phyloP scores from a whole-genome alignment of 2,888 invertebrate species.

The Barypeithes pellucidus region DNA sequence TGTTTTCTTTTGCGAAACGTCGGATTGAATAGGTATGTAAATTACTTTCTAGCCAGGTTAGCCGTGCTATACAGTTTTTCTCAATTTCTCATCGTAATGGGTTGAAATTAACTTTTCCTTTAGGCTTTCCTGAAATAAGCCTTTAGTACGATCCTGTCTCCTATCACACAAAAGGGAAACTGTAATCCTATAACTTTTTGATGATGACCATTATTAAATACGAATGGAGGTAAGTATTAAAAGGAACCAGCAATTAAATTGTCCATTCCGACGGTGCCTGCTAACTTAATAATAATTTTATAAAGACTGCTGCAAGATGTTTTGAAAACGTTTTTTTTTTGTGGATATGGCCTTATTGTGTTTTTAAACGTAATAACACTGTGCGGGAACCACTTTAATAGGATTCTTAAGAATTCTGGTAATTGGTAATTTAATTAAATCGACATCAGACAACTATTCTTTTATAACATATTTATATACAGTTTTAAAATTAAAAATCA shows the following conservation, averaged over 20 bases:
- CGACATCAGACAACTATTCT: too few relatives aligned
- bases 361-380: conserved; percentile 6
- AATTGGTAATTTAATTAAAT: conserved; percentile 11
- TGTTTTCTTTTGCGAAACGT: too few relatives aligned
- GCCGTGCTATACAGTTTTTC: too few relatives aligned
- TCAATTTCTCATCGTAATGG: too few relatives aligned
- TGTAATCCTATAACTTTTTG: conserved; percentile 22
- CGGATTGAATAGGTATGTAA: too few relatives aligned
- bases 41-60: too few relatives aligned
- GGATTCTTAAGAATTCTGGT: conserved; percentile 11
- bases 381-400: conserved; percentile 7
- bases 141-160: background rate
- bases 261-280: conserved; percentile 17
- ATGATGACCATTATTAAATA: conserved; percentile 36
- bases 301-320: conserved; percentile 1
- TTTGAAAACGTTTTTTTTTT: conserved; percentile 12
- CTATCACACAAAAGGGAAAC: conserved; percentile 5
- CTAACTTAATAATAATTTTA: conserved; percentile 35
- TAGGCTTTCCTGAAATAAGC: too few relatives aligned
- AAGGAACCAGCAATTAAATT: conserved; percentile 38
- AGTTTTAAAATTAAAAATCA: too few relatives aligned
- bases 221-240: conserved; percentile 28
- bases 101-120: too few relatives aligned
- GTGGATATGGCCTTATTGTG: conserved; percentile 15
- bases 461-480: too few relatives aligned